Conservation (phyloP, 2,113 vertebrate genomes). For the Pteropus alecto region DNA sequence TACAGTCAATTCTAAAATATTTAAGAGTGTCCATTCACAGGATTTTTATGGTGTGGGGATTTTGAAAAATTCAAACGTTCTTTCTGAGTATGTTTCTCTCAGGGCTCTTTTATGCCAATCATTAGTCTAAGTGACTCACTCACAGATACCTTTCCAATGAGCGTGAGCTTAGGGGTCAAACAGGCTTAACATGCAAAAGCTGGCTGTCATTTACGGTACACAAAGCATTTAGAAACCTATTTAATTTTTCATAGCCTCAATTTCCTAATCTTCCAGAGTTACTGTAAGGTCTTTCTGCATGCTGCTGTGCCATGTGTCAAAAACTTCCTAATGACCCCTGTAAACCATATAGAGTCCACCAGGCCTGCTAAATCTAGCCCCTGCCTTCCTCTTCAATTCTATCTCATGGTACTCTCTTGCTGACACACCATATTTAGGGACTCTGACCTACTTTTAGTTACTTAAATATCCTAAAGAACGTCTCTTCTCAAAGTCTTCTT, state of each 20-base stretch:
- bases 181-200: background rate
- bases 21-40: background rate
- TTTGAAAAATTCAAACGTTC: constrained; percentile 7
- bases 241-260: background rate
- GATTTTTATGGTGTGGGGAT: background rate
- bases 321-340: background rate
- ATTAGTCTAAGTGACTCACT: background rate
- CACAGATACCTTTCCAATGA: background rate
- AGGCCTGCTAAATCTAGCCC: background rate
- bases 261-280: background rate
- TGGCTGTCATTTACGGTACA: background rate
- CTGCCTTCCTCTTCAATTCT: background rate
- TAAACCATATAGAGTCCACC: background rate
- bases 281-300: background rate
- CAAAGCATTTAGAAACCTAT: background rate
- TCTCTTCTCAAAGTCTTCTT: background rate
- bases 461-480: background rate
- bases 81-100: background rate
- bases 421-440: background rate
- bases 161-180: background rate
- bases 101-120: background rate
- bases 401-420: background rate
- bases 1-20: background rate
- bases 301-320: background rate
- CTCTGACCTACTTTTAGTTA: background rate